Evolutionary conservation across 2,113 vertebrate species (phyloP), one percentile per base, ranked within the genome.

Genomic region (Aptenodytes forsteri): DNA sequence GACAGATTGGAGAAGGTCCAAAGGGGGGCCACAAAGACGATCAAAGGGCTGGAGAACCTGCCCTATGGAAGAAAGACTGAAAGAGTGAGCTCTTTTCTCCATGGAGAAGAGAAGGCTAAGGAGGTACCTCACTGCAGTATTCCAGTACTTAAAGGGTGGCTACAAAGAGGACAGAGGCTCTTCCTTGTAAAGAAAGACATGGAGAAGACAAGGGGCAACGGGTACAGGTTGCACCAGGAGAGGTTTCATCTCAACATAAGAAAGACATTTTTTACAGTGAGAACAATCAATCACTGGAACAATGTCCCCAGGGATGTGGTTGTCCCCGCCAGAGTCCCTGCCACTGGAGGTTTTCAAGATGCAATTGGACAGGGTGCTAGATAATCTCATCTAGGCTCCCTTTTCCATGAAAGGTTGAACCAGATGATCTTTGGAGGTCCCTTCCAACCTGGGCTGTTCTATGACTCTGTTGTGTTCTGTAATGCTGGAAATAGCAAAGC

Each of bases 301-400:
- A 49, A 59, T 23, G 6, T 55, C 18, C 1, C 1, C 29, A 36
- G 25, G 13, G 18, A 78, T 2, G 2, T 36, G 13, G 8, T 15
- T 42, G 42, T 42, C 13, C 13, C 42, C 42, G 6, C 42, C 42
- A 19, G 10, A 50, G 22, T 56, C 16, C 11, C 16, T 12, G 36
- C 22, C 5, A 7, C 6, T 20, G 7, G 20, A 65, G 10, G 3
- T 32, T 64, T 95, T 44, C 30, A 54, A 49, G 23, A 38, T 73
- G 10, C 8, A 6, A 17, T 27, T 36, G 17, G 30, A 20, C 30
- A 82, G 23, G 2, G 7, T 38, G 19, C 4, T 78, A 64, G 10
- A 29, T 46, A 46, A 38, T 38, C 42, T 66, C n/a, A 76, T 21
- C 12, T 32, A 66, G 18, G 21, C 44, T 77, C 32, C 30, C 25